Conservation (phyloP, 2,113 vertebrate species). For the Cynoglossus semilaevis region DNA sequence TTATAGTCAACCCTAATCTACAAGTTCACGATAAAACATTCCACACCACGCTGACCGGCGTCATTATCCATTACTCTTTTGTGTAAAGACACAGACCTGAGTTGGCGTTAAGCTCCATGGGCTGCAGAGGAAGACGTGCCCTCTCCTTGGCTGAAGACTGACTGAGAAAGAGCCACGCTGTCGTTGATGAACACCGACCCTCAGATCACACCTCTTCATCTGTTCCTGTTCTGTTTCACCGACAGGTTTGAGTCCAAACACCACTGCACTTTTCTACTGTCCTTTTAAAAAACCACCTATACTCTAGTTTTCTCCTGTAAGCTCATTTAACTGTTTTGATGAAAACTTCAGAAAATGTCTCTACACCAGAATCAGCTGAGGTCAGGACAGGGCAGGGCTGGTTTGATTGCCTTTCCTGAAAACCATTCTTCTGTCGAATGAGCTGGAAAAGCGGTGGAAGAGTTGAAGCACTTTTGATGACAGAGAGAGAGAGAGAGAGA, state of each 20-base stretch:
- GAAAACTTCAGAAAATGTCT: conserved; percentile 37
- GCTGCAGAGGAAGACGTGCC: conserved; percentile 39
- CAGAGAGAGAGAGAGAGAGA: conserved; percentile 6
- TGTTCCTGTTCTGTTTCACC: conserved; percentile 59
- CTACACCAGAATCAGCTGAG: conserved; percentile 31
- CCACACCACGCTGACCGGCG: conserved; percentile 16
- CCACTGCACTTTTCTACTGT: conserved; percentile 15
- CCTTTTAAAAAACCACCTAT: conserved; percentile 15
- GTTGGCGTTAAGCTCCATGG: conserved; percentile 74
- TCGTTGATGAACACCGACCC: conserved; percentile 60
- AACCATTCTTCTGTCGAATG: conserved; percentile 23
- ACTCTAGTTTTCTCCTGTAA: conserved; percentile 17
- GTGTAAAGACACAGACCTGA: conserved; percentile 70
- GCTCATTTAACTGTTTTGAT: conserved; percentile 44
- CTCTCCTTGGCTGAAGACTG: conserved; percentile 37
- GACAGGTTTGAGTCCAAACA: conserved; percentile 31
- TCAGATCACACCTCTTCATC: conserved; percentile 62
- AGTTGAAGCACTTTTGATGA: conserved; percentile 10
- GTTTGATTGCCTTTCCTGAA: conserved; percentile 39
- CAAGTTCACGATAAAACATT: conserved; percentile 1
- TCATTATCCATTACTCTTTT: conserved; percentile 23
- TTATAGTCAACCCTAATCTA: no score
- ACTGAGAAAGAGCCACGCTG: conserved; percentile 55
- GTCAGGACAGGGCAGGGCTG: conserved; percentile 46
- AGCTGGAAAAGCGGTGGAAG: conserved; percentile 34